Base-by-base conservation (phyloP, 2,888 invertebrate species). In the Steinernema hermaphroditum region DNA sequence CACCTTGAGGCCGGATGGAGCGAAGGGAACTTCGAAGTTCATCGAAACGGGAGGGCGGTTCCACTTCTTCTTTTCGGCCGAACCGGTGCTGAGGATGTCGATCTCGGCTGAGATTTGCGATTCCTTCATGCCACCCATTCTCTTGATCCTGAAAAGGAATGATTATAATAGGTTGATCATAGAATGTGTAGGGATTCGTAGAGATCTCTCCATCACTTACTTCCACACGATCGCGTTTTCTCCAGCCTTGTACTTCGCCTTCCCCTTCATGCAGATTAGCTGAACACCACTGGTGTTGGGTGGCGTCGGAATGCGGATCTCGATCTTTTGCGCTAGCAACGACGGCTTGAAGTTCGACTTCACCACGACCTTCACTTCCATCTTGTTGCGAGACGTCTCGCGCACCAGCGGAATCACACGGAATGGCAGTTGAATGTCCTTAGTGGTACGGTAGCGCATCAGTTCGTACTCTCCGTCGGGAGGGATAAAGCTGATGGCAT, bases 391-490 rank as follows among this genome's bases (percentile, higher is more conserved):
- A 0, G 97, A 97, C 1, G 96, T 96, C 88, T 98, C 98, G 0
- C 97, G 91, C 0, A 98, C 98, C 49, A 99, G 89, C 0, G 98
- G 98, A 87, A 99, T 99, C 76, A 98, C 96, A 79, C 98, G 93
- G 91, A 99, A 99, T 79, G 98, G 98, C 79, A 99, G 90, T 69
- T 97, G 97, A 86, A 99, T 98, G 89, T 99, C 98, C 89, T 99
- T 98, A 27, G 98, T 98, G 72, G 97, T 98, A 76, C 98, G 93
- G 89, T 98, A 98, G 89, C 95, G 93, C 98, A 99, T 99, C 41
- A 99, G 91, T 88, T 99, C 98, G 87, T 96, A 99, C 90, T 99
- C 98, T 68, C 98, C 98, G 88, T 99, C 98, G 0, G 98, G 98
- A 75, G 98, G 98, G 87, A 99, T 98, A 90, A 99, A 99, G 82